phyloP scores from a whole-genome alignment of 2,888 invertebrate species.

The Orthosia cruda region DNA sequence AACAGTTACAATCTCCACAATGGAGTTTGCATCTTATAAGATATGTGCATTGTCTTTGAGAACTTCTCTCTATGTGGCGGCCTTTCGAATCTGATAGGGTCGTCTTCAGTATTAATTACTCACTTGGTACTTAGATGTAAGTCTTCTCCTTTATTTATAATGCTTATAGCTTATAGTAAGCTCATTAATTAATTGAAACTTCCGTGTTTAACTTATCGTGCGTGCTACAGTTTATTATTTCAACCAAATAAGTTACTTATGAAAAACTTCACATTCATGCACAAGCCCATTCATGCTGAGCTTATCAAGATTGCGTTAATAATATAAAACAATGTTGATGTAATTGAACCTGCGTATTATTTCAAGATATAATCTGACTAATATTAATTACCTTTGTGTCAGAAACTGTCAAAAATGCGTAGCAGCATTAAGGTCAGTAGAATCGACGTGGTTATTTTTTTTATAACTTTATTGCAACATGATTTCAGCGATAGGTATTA shows the following conservation, averaged over 20 bases:
- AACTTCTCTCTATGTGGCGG: neutral
- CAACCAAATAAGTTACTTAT: neutral
- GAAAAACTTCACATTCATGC: too few species aligned
- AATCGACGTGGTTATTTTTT: neutral
- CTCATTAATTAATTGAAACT: neutral
- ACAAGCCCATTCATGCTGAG: too few species aligned
- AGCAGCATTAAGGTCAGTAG: slow-evolving; percentile 35
- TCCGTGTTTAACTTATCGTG: neutral
- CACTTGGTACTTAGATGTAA: too few species aligned
- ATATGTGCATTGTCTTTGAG: slow-evolving; percentile 2
- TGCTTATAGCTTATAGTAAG: too few species aligned
- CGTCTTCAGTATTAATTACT: too few species aligned
- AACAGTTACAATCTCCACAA: slow-evolving; percentile 4
- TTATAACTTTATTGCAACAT: slow-evolving; percentile 10
- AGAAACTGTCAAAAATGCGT: slow-evolving; percentile 31
- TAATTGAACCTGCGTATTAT: slow-evolving; percentile 6
- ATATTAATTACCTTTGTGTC: slow-evolving; percentile 38
- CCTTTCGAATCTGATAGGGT: neutral
- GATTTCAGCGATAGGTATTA: slow-evolving; percentile 8
- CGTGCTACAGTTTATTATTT: neutral
- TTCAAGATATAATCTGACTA: slow-evolving; percentile 28
- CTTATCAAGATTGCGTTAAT: neutral
- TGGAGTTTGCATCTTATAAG: neutral
- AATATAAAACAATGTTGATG: neutral
- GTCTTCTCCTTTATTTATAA: too few species aligned